These are phyloP conservation scores for Melieria crassipennis DNA, from an alignment of 2,888 invertebrate genomes.

Conservation along the genomic window DNA sequence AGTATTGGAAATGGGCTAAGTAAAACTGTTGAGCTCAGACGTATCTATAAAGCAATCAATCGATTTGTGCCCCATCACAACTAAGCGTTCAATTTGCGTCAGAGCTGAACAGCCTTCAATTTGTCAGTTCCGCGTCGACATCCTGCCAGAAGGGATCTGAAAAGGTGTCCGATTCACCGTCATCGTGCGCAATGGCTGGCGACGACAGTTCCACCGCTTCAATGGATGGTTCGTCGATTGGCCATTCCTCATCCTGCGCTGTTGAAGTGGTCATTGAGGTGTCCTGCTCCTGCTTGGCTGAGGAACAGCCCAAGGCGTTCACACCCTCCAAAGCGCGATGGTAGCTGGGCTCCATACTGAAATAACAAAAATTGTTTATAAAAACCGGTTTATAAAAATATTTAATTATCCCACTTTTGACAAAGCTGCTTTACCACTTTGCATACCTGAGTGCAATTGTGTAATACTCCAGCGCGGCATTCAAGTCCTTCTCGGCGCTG, in stretches of 20 bases:
- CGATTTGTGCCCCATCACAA: too few species aligned
- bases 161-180: conserved; percentile 67
- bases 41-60: too few species aligned
- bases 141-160: conserved; percentile 73
- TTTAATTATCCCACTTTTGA: neutral
- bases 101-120: conserved; percentile 37
- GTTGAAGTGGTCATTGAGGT: conserved; percentile 48
- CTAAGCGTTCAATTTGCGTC: neutral
- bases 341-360: conserved; percentile 61
- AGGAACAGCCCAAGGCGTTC: conserved; percentile 56
- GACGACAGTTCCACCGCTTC: conserved; percentile 60
- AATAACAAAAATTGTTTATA: conserved; percentile 4
- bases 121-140: conserved; percentile 69
- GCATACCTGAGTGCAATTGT: conserved; percentile 60
- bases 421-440: neutral
- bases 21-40: too few species aligned
- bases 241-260: conserved; percentile 58
- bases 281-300: conserved; percentile 44
- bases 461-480: conserved; percentile 61
- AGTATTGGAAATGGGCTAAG: too few species aligned
- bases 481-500: conserved; percentile 56
- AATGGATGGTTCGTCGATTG: conserved; percentile 57
- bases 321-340: conserved; percentile 60
- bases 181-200: conserved; percentile 59
- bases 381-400: too few species aligned